phyloP scores from a whole-genome alignment of 2,888 invertebrate species.

The Teleiodes luculella region DNA sequence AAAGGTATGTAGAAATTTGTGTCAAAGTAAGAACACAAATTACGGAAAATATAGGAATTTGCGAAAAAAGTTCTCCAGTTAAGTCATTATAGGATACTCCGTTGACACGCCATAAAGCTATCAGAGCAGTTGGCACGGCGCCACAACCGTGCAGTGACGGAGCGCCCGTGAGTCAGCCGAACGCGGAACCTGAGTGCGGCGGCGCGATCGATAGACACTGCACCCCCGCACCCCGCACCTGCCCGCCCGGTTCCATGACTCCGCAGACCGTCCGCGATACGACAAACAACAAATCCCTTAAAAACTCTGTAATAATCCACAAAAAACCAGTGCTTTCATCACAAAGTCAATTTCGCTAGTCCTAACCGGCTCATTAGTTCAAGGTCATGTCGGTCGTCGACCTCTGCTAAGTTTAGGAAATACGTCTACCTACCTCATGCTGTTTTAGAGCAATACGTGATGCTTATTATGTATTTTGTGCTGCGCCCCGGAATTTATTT shows the following conservation, averaged over 20 bases:
- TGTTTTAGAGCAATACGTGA: constrained; percentile 37
- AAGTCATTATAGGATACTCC: constrained; percentile 46
- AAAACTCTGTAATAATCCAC: constrained; percentile 34
- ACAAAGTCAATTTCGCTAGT: constrained; percentile 35
- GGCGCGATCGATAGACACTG: constrained; percentile 72
- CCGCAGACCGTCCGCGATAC: constrained; percentile 40
- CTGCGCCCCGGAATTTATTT: constrained; percentile 57
- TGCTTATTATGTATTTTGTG: constrained; percentile 36
- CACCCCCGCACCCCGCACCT: constrained; percentile 48
- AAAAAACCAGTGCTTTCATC: constrained; percentile 33
- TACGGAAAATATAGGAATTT: constrained; percentile 2
- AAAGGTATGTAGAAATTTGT: not conserved
- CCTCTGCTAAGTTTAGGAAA: constrained; percentile 32
- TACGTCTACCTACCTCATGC: constrained; percentile 55
- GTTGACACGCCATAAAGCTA: constrained; percentile 55
- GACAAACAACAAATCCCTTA: constrained; percentile 34
- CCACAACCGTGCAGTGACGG: constrained; percentile 55
- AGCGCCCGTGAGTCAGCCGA: constrained; percentile 37
- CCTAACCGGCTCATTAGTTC: constrained; percentile 44
- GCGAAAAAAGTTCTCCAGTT: constrained; percentile 33
- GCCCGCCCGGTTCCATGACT: constrained; percentile 45
- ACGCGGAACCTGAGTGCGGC: constrained; percentile 59
- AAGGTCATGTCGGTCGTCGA: constrained; percentile 56
- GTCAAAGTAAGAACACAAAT: not conserved
- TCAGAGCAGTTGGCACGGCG: constrained; percentile 57